Conservation (phyloP, 2,113 vertebrate species). For the Rhinoderma darwinii region DNA sequence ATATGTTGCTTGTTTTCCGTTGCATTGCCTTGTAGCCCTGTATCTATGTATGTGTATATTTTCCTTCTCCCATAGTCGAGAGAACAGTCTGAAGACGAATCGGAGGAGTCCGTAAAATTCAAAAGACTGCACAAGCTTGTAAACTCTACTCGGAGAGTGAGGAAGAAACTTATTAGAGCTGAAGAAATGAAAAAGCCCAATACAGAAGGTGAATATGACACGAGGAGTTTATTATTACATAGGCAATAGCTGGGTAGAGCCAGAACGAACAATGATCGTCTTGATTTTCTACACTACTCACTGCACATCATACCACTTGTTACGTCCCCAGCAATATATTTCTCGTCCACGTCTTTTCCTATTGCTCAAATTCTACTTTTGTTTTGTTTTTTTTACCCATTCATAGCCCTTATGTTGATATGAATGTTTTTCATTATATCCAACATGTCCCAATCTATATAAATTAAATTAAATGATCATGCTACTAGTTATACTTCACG, state of each 20-base stretch:
- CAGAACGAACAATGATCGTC: not conserved
- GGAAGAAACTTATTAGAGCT: slow-evolving; percentile 95
- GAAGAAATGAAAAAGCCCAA: slow-evolving; percentile 93
- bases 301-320: not conserved
- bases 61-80: slow-evolving; percentile 85
- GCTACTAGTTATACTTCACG: no score
- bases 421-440: no score
- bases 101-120: slow-evolving; percentile 97
- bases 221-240: not conserved
- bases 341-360: no score
- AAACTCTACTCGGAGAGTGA: slow-evolving; percentile 93
- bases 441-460: no score
- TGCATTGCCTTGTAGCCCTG: not conserved
- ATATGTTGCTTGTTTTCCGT: not conserved
- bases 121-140: slow-evolving; percentile 97
- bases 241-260: not conserved
- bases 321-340: not conserved
- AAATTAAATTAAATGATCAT: no score
- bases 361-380: not conserved
- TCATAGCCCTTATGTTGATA: not conserved
- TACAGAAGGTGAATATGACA: slow-evolving; percentile 81
- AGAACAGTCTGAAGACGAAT: slow-evolving; percentile 96
- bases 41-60: slow-evolving; percentile 59
- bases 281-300: not conserved
- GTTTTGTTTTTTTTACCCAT: not conserved